Evolutionary conservation across 1,140 invertebrate genomes (phyloP).

Genomic region (Paracyclopina nana): DNA sequence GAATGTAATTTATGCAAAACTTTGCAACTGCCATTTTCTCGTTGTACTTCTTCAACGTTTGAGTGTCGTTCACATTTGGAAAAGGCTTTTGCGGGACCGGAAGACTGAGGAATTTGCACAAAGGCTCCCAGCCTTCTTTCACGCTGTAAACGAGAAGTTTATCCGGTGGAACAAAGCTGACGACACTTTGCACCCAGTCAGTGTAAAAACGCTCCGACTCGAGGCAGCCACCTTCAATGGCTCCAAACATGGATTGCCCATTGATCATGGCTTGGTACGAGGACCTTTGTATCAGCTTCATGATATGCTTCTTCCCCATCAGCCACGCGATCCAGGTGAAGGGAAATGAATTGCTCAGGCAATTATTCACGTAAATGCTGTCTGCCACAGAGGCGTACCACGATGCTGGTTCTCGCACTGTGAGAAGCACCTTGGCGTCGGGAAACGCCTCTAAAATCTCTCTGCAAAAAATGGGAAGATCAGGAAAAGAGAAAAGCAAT

Average conservation of each 20-base stretch:
- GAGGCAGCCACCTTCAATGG: too few relatives aligned
- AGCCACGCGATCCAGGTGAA: too few relatives aligned
- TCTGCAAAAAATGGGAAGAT: not conserved
- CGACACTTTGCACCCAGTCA: not conserved
- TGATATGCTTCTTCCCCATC: too few relatives aligned
- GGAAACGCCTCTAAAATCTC: not conserved
- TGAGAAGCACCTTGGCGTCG: not conserved
- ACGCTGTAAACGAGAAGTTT: constrained; percentile 5
- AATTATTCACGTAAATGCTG: not conserved
- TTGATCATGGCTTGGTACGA: too few relatives aligned
- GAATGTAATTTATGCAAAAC: too few relatives aligned
- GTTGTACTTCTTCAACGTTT: not conserved
- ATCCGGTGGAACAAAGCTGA: not conserved
- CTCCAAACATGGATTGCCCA: too few relatives aligned
- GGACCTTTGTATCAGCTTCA: too few relatives aligned
- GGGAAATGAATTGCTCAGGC: too few relatives aligned
- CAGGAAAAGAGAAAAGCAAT: too few relatives aligned
- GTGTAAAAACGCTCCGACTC: too few relatives aligned
- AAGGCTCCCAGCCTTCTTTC: constrained; percentile 11
- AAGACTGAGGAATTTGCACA: constrained; percentile 7
- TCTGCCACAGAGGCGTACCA: not conserved
- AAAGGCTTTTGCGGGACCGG: constrained; percentile 7
- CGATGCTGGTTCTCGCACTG: not conserved
- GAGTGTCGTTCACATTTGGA: constrained; percentile 4
- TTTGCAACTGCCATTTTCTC: too few relatives aligned